phyloP scores from a whole-genome alignment of 2,888 invertebrate genomes.

The Arctia plantaginis region DNA sequence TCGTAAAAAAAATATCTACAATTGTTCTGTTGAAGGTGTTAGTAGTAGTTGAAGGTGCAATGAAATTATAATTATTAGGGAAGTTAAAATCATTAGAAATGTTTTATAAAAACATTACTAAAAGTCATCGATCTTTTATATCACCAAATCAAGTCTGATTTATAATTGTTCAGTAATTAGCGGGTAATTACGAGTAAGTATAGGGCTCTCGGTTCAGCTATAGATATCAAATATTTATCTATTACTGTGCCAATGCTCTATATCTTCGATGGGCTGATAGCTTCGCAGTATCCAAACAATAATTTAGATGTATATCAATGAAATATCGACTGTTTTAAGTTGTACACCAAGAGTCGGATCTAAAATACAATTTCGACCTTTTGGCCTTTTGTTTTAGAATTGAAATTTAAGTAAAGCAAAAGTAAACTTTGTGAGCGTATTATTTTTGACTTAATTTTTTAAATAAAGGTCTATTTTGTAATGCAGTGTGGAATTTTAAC shows the following conservation, averaged over 20 bases:
- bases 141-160: neutral
- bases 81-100: neutral
- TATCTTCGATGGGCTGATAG: slow-evolving; percentile 29
- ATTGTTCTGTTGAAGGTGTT: too few species aligned
- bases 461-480: neutral
- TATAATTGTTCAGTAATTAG: neutral
- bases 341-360: neutral
- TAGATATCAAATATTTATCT: slow-evolving; percentile 11
- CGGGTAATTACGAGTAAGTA: neutral
- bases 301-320: slow-evolving; percentile 35
- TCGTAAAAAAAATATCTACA: too few species aligned
- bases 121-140: neutral
- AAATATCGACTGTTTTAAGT: slow-evolving; percentile 18
- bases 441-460: slow-evolving; percentile 10
- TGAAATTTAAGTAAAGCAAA: slow-evolving; percentile 25
- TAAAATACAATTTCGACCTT: slow-evolving; percentile 17
- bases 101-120: neutral
- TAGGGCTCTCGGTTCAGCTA: neutral
- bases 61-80: too few species aligned
- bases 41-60: too few species aligned
- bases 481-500: slow-evolving; percentile 27
- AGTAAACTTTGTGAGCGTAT: neutral
- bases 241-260: slow-evolving; percentile 14
- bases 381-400: slow-evolving; percentile 30
- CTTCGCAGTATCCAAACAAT: slow-evolving; percentile 37